A percentile compares a stretch with the other conserved stretches of the same genome.
Conservation (phyloP, 2,888 invertebrate genomes). For the Himalopsyche tibetana region DNA sequence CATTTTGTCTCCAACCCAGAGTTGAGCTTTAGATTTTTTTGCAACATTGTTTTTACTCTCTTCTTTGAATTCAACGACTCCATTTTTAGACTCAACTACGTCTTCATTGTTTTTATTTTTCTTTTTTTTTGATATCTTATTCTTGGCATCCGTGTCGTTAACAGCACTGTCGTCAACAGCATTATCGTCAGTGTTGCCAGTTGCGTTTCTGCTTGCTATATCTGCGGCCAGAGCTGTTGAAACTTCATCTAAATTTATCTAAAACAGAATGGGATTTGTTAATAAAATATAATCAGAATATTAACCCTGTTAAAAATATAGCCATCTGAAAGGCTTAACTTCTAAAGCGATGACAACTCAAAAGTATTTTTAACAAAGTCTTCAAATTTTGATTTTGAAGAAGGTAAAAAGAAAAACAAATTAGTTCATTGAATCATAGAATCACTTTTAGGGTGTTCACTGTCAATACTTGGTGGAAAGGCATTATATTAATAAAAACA, state of each 20-base stretch:
- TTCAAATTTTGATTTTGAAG: too few species aligned
- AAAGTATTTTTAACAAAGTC: too few species aligned
- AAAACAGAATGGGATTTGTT: neutral
- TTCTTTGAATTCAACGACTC: slow-evolving; percentile 57
- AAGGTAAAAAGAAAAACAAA: too few species aligned
- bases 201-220: slow-evolving; percentile 3
- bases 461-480: too few species aligned
- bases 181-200: slow-evolving; percentile 3
- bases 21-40: slow-evolving; percentile 69
- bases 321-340: too few species aligned
- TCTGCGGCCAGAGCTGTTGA: slow-evolving; percentile 61
- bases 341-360: too few species aligned
- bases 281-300: too few species aligned
- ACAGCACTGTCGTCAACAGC: slow-evolving; percentile 44
- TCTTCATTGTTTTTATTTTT: slow-evolving; percentile 66
- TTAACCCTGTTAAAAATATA: too few species aligned
- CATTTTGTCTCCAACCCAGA: slow-evolving; percentile 73
- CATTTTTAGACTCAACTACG: slow-evolving; percentile 37
- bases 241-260: slow-evolving; percentile 64
- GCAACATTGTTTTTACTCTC: slow-evolving; percentile 68
- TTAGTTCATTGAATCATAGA: too few species aligned
- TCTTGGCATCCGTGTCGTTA: slow-evolving; percentile 50
- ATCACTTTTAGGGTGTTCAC: too few species aligned
- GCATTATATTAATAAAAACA: too few species aligned
- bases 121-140: slow-evolving; percentile 66